Conservation (phyloP, 1,140 invertebrate genomes). For the Zaprionus africanus region DNA sequence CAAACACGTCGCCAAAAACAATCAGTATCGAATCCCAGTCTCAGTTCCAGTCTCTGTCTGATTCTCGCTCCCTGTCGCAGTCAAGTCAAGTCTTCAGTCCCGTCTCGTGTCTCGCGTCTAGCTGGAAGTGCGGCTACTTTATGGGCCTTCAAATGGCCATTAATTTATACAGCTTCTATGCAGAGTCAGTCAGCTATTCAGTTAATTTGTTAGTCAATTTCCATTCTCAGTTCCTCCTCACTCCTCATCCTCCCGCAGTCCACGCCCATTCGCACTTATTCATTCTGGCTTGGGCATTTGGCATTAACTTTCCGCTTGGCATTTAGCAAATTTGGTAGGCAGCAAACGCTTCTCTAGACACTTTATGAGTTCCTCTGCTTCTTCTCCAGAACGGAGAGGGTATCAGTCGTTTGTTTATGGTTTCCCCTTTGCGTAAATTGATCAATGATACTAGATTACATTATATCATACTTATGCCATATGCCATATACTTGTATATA, state of each 20-base stretch:
- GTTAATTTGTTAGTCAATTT: slow-evolving; percentile 25
- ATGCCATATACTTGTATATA: slow-evolving; percentile 5
- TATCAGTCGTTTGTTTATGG: not conserved
- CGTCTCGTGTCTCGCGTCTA: slow-evolving; percentile 6
- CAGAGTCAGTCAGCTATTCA: not conserved
- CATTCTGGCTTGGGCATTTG: slow-evolving; percentile 43
- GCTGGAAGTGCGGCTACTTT: slow-evolving; percentile 42
- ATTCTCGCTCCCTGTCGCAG: slow-evolving; percentile 5
- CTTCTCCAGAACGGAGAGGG: slow-evolving; percentile 2
- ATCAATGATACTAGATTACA: not conserved
- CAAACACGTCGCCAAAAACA: slow-evolving; percentile 64
- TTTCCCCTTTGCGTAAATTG: not conserved
- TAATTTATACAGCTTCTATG: slow-evolving; percentile 49
- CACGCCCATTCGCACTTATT: slow-evolving; percentile 11
- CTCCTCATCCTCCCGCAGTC: slow-evolving; percentile 17
- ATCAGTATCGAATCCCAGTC: slow-evolving; percentile 27
- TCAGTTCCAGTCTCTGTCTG: slow-evolving; percentile 3
- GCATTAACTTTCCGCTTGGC: slow-evolving; percentile 44
- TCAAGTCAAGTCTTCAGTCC: not conserved
- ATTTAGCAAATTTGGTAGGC: slow-evolving; percentile 49
- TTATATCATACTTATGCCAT: not conserved
- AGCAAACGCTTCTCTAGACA: slow-evolving; percentile 35
- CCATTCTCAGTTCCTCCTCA: not conserved
- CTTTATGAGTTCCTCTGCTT: slow-evolving; percentile 60
- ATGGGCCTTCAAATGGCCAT: slow-evolving; percentile 31